A percentile compares a stretch with the other conserved stretches of the same genome.
Evolutionary conservation across 2,797 vertebrate genomes (phyloP).

Genomic region (Zenarchopterus dispar): DNA sequence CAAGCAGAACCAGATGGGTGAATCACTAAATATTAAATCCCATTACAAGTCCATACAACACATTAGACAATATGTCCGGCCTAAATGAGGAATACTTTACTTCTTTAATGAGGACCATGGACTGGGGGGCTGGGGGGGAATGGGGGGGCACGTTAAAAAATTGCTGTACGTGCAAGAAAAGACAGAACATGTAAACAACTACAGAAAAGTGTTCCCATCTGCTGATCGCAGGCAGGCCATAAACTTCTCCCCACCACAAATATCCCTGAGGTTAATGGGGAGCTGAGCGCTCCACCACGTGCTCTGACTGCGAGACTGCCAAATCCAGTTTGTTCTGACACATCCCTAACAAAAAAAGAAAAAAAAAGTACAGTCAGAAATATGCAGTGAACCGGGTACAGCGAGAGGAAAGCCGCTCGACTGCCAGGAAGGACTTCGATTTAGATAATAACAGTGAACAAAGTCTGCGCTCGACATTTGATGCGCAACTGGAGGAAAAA

Average conservation of each 20-base stretch:
- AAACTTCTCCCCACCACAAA: constrained; percentile 71
- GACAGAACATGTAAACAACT: constrained; percentile 73
- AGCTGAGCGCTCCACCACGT: constrained; percentile 58
- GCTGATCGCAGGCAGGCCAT: constrained; percentile 66
- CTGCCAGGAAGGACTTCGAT: constrained; percentile 19
- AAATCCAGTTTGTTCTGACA: constrained; percentile 57
- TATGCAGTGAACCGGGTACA: constrained; percentile 22
- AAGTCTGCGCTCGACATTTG: constrained; percentile 19
- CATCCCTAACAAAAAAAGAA: constrained; percentile 31
- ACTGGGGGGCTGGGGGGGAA: constrained; percentile 36
- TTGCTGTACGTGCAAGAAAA: constrained; percentile 68
- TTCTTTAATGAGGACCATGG: constrained; percentile 61
- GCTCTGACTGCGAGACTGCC: constrained; percentile 47
- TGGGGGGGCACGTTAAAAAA: constrained; percentile 54
- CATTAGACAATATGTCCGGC: constrained; percentile 47
- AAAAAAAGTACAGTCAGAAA: constrained; percentile 33
- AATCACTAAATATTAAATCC: constrained; percentile 34
- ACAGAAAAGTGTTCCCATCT: constrained; percentile 79
- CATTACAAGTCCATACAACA: constrained; percentile 36
- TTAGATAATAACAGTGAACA: constrained; percentile 19
- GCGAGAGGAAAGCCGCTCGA: constrained; percentile 11
- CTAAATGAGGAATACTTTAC: constrained; percentile 52
- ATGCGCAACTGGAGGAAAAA: constrained; percentile 36
- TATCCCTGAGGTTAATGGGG: constrained; percentile 73
- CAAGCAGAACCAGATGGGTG: neutral